phyloP scores from a whole-genome alignment of 1,140 invertebrate species.

The Zophobas morio region DNA sequence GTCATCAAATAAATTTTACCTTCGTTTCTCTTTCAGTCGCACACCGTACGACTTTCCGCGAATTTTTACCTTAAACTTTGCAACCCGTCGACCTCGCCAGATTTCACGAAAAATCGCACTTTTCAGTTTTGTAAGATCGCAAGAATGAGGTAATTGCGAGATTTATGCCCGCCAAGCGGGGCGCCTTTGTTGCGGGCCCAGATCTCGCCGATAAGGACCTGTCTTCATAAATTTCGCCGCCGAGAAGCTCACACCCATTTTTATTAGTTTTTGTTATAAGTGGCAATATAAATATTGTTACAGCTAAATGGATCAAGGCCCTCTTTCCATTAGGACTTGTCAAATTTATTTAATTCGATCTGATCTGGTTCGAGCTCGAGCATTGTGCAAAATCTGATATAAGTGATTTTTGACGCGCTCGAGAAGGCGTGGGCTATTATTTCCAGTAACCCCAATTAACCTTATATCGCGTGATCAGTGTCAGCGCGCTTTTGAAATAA shows the following conservation, averaged over 20 bases:
- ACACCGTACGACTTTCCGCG: too few species aligned
- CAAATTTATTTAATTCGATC: slow-evolving; percentile 11
- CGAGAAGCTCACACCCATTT: not conserved
- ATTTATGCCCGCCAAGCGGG: not conserved
- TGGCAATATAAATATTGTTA: not conserved
- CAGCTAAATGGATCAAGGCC: slow-evolving; percentile 1
- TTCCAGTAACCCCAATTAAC: not conserved
- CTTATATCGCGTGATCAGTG: not conserved
- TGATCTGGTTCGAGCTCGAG: not conserved
- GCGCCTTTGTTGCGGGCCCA: not conserved
- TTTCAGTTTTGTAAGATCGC: too few species aligned
- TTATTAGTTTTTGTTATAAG: not conserved
- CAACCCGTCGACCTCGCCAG: too few species aligned
- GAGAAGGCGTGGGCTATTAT: not conserved
- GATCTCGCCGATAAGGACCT: not conserved
- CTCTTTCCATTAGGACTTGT: not conserved
- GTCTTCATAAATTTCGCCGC: not conserved
- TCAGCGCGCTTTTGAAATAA: not conserved
- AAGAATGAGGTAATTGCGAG: not conserved
- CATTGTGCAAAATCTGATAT: slow-evolving; percentile 12
- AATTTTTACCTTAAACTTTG: too few species aligned
- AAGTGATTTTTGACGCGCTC: not conserved
- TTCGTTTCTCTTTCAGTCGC: slow-evolving; percentile 1
- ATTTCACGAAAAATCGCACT: too few species aligned
- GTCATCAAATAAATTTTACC: slow-evolving; percentile 16